Evolutionary conservation across 1,140 invertebrate species (phyloP), one percentile per base, ranked within the genome.

Genomic region (Tachypleus tridentatus): DNA sequence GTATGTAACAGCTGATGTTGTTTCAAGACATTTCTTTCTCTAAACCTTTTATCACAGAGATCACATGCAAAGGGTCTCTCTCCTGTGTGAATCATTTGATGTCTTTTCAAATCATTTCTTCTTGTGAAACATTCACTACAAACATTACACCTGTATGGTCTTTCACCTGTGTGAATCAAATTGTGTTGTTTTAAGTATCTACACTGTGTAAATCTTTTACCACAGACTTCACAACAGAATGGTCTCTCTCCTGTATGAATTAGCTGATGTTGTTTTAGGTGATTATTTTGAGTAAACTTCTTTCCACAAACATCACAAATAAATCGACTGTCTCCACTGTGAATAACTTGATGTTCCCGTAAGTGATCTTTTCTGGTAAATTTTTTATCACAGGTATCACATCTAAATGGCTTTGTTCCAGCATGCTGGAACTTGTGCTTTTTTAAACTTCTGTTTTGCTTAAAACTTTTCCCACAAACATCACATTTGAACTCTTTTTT

Each of bases 61-160:
- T 71, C 64, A 66, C 75, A 76, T 53, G 68, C 60, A 64, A 70
- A 74, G n/a, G 74, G 74, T 62, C 73, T 74, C n/a, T 74, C 71
- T 5, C 73, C 73, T 10, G 70, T 69, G 58, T 69, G 67, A 5
- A 64, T 58, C 49, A 61, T 51, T 49, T 61, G 60, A 60, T 69
- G 67, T 29, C 67, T 49, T 51, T 64, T 66, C n/a, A 80, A 70
- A 62, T 80, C 77, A 54, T 73, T 75, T 67, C 77, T 77, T 65
- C 78, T 77, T 29, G 75, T 69, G 65, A 81, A 81, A 4, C 75
- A 70, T 65, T 77, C 77, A 3, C 78, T 77, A 72, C 79, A 81
- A 8, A 76, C 65, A 10, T 75, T 74, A 71, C 79, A 81, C 11
- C 77, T 63, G 70, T 75, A 75, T 52, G 74, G 73, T 65, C 76